Conservation (phyloP, 2,888 invertebrate species). For the Rotaria macrura region DNA sequence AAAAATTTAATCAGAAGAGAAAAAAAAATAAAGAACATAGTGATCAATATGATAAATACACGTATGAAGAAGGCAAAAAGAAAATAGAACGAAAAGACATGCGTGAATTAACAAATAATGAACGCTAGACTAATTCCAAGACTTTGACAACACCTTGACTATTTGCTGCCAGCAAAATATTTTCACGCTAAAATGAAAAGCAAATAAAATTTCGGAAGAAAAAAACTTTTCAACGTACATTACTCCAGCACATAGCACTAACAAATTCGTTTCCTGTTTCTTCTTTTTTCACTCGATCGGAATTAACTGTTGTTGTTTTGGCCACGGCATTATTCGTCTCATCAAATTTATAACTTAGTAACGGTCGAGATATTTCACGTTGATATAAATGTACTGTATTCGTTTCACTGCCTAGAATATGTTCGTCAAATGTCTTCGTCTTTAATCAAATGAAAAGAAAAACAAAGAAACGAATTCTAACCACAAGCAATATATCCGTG, state of each 20-base stretch:
- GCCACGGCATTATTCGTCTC: neutral
- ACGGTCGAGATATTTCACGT: slow-evolving; percentile 71
- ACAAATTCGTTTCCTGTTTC: slow-evolving; percentile 83
- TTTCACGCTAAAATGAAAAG: slow-evolving; percentile 54
- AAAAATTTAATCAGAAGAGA: neutral
- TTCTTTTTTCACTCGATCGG: slow-evolving; percentile 64
- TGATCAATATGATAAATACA: neutral
- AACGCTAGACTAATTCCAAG: slow-evolving; percentile 58
- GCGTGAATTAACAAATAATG: neutral
- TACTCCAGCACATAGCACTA: slow-evolving; percentile 87
- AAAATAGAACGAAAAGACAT: neutral
- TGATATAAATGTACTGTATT: slow-evolving; percentile 84
- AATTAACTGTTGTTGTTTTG: neutral
- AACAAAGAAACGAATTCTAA: slow-evolving; percentile 36
- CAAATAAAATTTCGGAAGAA: neutral
- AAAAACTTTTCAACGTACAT: slow-evolving; percentile 41
- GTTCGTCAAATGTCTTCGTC: no score
- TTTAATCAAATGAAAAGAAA: neutral
- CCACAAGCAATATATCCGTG: slow-evolving; percentile 84
- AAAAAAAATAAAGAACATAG: neutral
- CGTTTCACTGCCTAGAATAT: slow-evolving; percentile 64
- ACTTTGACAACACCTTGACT: slow-evolving; percentile 85
- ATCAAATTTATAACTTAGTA: slow-evolving; percentile 77
- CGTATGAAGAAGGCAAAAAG: neutral
- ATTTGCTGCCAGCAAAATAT: slow-evolving; percentile 78